Percentiles rank a stretch among this genome's conserved stretches.
Conservation (phyloP, 2,797 vertebrate genomes). For the Gallinago nigripennis region DNA sequence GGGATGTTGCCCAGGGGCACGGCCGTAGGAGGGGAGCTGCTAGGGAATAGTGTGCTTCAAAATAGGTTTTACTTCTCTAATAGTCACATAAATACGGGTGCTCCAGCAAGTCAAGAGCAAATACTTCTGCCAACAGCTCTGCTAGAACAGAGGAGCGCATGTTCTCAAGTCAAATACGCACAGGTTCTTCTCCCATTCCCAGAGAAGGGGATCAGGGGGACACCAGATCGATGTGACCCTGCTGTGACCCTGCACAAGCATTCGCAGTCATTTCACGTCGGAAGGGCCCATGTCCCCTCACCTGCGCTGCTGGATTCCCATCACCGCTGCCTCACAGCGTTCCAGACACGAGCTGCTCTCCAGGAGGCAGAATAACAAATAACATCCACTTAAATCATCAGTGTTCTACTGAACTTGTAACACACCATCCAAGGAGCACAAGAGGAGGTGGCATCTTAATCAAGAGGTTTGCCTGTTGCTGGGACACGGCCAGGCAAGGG, state of each 20-base stretch:
- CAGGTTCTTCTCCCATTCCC: not conserved
- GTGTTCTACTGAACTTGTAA: not conserved
- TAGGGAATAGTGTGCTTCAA: not conserved
- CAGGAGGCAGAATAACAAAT: not conserved
- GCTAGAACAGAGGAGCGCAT: not conserved
- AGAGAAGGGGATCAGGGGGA: not conserved
- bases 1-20: not conserved
- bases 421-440: not conserved
- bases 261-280: not conserved
- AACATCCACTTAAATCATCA: not conserved
- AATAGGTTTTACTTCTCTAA: not conserved
- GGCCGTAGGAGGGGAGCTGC: not conserved
- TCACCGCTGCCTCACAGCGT: not conserved
- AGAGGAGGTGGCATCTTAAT: not conserved
- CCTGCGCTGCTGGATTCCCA: not conserved
- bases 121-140: not conserved
- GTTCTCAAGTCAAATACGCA: not conserved
- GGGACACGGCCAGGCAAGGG: not conserved
- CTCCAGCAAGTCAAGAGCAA: not conserved
- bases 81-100: not conserved
- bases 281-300: fast-evolving
- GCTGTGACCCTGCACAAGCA: fast-evolving
- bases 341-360: not conserved
- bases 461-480: not conserved
- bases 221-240: fast-evolving